These are phyloP conservation scores for Hassar affinis DNA, from an alignment of 2,113 vertebrate species.

Conservation along the genomic window DNA sequence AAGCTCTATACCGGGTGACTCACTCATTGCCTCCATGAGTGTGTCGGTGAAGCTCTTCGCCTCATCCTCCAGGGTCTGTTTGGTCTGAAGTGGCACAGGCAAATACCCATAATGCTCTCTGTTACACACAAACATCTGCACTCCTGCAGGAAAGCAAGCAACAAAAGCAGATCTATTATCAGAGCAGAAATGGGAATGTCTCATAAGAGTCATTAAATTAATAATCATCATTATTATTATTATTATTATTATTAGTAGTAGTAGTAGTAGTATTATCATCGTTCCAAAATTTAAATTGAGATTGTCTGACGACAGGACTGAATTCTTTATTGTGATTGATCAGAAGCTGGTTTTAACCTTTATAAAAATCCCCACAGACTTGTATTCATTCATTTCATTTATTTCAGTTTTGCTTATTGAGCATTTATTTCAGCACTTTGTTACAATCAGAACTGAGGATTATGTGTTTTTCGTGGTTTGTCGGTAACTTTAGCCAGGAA, in stretches of 20 bases:
- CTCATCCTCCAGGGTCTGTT: slow-evolving; percentile 80
- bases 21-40: slow-evolving; percentile 83
- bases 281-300: no score
- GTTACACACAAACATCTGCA: slow-evolving; percentile 87
- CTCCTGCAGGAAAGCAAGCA: slow-evolving; percentile 44
- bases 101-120: slow-evolving; percentile 82
- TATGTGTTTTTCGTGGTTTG: neutral
- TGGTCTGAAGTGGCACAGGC: slow-evolving; percentile 76
- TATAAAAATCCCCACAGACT: neutral
- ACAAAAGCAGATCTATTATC: neutral
- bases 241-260: no score
- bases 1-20: slow-evolving; percentile 56
- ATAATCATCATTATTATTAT: no score
- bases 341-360: no score
- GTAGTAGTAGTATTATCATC: no score
- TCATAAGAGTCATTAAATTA: no score
- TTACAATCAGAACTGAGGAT: neutral
- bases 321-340: neutral
- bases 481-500: neutral
- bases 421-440: neutral
- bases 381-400: neutral
- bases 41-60: slow-evolving; percentile 79
- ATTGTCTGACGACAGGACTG: neutral
- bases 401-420: neutral
- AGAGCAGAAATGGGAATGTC: neutral